Percentiles rank a stretch among this genome's conserved stretches.
Conservation (phyloP, 2,113 vertebrate species). For the Hippocampus barbouri region DNA sequence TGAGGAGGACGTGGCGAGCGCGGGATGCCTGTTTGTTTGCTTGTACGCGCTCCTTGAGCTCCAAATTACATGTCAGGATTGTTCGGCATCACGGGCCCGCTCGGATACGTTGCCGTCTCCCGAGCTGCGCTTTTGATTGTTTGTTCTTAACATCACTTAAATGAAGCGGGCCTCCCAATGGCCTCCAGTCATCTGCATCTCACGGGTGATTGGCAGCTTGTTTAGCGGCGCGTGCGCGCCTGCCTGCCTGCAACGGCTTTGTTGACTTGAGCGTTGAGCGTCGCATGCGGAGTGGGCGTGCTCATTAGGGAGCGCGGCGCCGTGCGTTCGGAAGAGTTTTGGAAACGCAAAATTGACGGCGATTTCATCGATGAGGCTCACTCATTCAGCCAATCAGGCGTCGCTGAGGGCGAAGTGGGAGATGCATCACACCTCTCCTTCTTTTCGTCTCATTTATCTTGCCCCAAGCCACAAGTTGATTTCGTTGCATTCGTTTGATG, state of each 20-base stretch:
- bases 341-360: background rate
- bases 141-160: slow-evolving; percentile 68
- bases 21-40: slow-evolving; percentile 72
- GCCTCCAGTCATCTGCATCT: slow-evolving; percentile 50
- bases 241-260: slow-evolving; percentile 2
- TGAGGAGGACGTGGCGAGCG: slow-evolving; percentile 56
- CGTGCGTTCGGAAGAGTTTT: background rate
- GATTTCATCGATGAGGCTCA: too few relatives aligned
- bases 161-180: slow-evolving; percentile 43
- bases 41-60: slow-evolving; percentile 69
- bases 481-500: too few relatives aligned
- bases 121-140: slow-evolving; percentile 60
- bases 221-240: slow-evolving; percentile 32
- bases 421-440: background rate
- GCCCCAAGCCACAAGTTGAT: background rate
- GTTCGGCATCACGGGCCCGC: slow-evolving; percentile 65
- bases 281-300: background rate
- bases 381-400: background rate
- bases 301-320: slow-evolving; percentile 10
- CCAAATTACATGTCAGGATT: slow-evolving; percentile 74
- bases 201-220: slow-evolving; percentile 49
- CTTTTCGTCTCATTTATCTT: background rate
- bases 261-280: slow-evolving; percentile 5
- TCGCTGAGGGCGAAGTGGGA: background rate
- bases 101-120: slow-evolving; percentile 45